Evolutionary conservation across 2,113 vertebrate species (phyloP), one percentile per base, ranked within the genome.

Genomic region (Chunga burmeisteri): DNA sequence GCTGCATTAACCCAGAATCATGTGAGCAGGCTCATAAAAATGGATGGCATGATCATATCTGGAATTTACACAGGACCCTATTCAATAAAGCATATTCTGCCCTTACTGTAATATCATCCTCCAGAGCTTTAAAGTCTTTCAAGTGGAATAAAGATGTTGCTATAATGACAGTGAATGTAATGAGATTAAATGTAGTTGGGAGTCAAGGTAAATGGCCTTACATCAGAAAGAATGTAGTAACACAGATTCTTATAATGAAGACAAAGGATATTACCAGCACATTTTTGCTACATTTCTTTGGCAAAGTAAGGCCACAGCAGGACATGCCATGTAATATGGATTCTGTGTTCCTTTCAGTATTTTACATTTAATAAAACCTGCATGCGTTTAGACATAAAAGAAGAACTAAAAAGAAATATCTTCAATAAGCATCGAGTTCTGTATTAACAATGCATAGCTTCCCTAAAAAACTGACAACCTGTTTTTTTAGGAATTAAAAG

Each of bases 191-290:
- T 97, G 95, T 86, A 96, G 90, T 95, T 89, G 95, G 81, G 91
- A 98, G 96, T 82, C 94, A 97, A 97, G 97, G 97, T 97, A 98
- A 97, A 97, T 96, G 98, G 96, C 97, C 98, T 98, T 97, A 98
- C 96, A 94, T 96, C 87, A n/a, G 87, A 97, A 97, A 92, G 89
- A 74, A 86, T 93, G 97, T 96, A 95, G 92, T 66, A 97, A 97
- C 94, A 87, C 85, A 81, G 93, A 53, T 79, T 86, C 90, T 87
- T 83, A 92, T 97, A 98, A 98, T 97, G 98, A 98, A 98, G 97
- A 97, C 97, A 98, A 97, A 96, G 88, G 88, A 93, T 92, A 88
- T 88, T 75, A 90, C 95, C 85, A 93, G 85, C 84, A 92, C 90
- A 85, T 82, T 87, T 97, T 84, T 91, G 70, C 95, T 97, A 88